Evolutionary conservation across 2,888 invertebrate genomes (phyloP).

Genomic region (Schrankia costaestrigalis): DNA sequence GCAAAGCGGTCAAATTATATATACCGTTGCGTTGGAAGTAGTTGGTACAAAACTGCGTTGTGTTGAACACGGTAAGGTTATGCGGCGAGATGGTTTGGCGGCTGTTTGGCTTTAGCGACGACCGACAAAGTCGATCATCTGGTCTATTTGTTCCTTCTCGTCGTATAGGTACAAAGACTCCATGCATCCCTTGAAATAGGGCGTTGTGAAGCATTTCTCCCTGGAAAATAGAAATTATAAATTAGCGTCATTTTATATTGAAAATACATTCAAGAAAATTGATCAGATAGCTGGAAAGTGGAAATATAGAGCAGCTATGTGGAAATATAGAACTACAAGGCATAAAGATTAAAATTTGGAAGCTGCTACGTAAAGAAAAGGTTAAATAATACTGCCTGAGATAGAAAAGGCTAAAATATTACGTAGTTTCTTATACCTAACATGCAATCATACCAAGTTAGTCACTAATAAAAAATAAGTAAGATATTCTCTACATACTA

Average conservation of each 20-base stretch:
- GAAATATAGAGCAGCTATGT: neutral
- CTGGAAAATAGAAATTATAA: conserved; percentile 67
- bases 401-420: too few relatives aligned
- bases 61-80: conserved; percentile 46
- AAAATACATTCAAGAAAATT: neutral
- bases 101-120: conserved; percentile 71
- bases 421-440: too few relatives aligned
- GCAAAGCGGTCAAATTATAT: conserved; percentile 56
- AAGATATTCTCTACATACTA: too few relatives aligned
- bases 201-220: conserved; percentile 88
- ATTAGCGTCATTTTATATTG: neutral
- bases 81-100: conserved; percentile 48
- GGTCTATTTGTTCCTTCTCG: conserved; percentile 88
- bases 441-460: too few relatives aligned
- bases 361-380: too few relatives aligned
- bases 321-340: too few relatives aligned
- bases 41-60: conserved; percentile 41
- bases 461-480: too few relatives aligned
- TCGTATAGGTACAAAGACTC: conserved; percentile 88
- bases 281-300: neutral
- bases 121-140: conserved; percentile 90
- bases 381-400: too few relatives aligned
- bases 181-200: conserved; percentile 90
- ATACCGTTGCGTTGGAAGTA: conserved; percentile 44
- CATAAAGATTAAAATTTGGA: too few relatives aligned